A percentile compares a stretch with the other conserved stretches of the same genome.
phyloP scores from a whole-genome alignment of 2,797 vertebrate genomes.

The Numenius phaeopus region DNA sequence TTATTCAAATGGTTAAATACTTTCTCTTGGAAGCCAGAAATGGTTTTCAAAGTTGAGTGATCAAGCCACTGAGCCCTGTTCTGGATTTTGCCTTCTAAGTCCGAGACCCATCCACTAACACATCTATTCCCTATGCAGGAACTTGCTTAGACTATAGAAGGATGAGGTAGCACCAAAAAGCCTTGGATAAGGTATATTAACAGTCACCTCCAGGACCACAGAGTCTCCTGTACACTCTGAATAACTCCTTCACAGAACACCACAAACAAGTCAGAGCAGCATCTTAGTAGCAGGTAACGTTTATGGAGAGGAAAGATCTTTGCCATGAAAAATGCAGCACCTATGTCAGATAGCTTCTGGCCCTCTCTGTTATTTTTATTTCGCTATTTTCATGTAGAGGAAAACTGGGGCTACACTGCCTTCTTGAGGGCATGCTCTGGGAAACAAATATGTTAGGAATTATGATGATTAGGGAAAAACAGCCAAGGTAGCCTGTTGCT shows the following conservation, averaged over 20 bases:
- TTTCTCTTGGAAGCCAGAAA: background rate
- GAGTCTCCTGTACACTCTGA: background rate
- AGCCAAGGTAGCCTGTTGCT: conserved; percentile 59
- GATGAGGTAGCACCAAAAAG: background rate
- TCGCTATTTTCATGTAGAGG: background rate
- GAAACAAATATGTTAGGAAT: conserved; percentile 7
- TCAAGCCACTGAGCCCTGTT: background rate
- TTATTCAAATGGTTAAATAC: background rate
- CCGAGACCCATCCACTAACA: background rate
- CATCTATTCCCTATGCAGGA: background rate
- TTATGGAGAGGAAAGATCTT: background rate
- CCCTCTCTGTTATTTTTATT: background rate
- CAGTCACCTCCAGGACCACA: background rate
- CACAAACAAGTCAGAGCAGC: background rate
- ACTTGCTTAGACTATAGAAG: background rate
- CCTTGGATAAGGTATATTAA: background rate
- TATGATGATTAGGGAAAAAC: background rate
- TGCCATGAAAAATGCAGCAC: background rate
- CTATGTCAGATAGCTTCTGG: background rate
- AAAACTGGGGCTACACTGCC: background rate
- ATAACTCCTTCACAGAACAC: background rate
- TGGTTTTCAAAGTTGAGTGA: background rate
- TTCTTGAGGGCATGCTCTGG: background rate
- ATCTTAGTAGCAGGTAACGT: background rate
- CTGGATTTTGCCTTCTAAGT: background rate